Base-by-base conservation (phyloP, 2,888 invertebrate genomes). In the Molorchus minor region DNA sequence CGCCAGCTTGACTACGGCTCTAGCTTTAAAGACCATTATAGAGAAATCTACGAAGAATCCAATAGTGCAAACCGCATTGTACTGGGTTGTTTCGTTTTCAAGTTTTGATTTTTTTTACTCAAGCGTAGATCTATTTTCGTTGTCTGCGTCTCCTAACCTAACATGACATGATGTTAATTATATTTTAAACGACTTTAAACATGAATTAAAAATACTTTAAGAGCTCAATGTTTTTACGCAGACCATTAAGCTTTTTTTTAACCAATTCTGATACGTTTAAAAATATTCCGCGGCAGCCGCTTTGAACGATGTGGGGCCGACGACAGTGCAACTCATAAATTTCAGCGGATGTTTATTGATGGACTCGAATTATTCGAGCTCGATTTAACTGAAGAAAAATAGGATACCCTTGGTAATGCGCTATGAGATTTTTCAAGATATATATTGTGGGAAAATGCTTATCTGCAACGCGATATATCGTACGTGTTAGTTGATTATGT, bases 351-450 rank as follows among this genome's bases (percentile, higher is more conserved):
- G 60, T 62, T 65, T 62, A 62, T 65, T 65, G 65, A 65, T 62
- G 65, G 55, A 58, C 53, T 21, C 57, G 55, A 43, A 61, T 65
- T 65, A 65, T 58, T 62, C 56, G 53, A 29, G 56, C 62, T 56
- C 56, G 58, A 62, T 65, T 65, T 62, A 61, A 49, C 61, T 35
- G 35, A 58, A 33, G 58, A 62, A 65, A 65, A 65, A 62, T 65
- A 58, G 54, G 56, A 58, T 59, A 46, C 40, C 58, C 54, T 56
- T 49, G 43, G 21, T 60, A 40, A 49, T 51, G 49, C 33, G 17
- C 38, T 44, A 38, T 49, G 15, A 38, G 38, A 49, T 49, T 49
- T 54, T 16, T 33, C 40, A 25, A 40, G 56, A 49, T 57, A 41
- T 57, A 41, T 56, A 57, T 51, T 40, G 52, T 49, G 30, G 44